Percentiles rank a stretch among this genome's conserved stretches.
These are phyloP conservation scores for Drosophila santomea DNA, from an alignment of 1,140 invertebrate species.

Conservation along the genomic window DNA sequence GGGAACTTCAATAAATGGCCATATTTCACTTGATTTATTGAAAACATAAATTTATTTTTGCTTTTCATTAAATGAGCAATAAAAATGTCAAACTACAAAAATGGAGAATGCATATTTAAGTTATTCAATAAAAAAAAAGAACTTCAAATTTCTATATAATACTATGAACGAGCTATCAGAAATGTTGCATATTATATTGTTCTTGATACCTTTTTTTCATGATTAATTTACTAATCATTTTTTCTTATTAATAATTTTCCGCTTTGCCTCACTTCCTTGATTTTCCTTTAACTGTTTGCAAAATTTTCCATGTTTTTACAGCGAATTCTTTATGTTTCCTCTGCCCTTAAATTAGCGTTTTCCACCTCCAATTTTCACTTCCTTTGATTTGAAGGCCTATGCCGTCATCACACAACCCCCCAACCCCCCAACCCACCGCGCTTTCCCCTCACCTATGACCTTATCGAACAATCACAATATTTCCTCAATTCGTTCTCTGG, in stretches of 20 bases:
- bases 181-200: too few species aligned
- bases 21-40: neutral
- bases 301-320: neutral
- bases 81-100: too few species aligned
- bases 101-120: too few species aligned
- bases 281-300: neutral
- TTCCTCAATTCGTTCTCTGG: slow-evolving; percentile 31
- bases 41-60: too few species aligned
- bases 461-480: slow-evolving; percentile 41
- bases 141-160: too few species aligned
- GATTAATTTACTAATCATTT: too few species aligned
- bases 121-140: too few species aligned
- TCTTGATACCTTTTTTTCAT: too few species aligned
- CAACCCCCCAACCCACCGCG: slow-evolving; percentile 2
- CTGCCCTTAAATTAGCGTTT: slow-evolving; percentile 4
- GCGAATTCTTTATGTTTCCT: slow-evolving; percentile 7
- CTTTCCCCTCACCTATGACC: slow-evolving; percentile 12
- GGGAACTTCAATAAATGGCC: neutral
- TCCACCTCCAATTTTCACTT: slow-evolving; percentile 20
- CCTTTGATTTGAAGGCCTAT: slow-evolving; percentile 16
- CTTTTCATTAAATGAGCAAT: too few species aligned
- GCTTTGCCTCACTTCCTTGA: neutral
- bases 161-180: too few species aligned
- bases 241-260: too few species aligned
- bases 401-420: slow-evolving; percentile 2